Percentiles rank a stretch among this genome's conserved stretches.
Conservation (phyloP, 1,140 invertebrate genomes). For the Venustaconcha ellipsiformis region DNA sequence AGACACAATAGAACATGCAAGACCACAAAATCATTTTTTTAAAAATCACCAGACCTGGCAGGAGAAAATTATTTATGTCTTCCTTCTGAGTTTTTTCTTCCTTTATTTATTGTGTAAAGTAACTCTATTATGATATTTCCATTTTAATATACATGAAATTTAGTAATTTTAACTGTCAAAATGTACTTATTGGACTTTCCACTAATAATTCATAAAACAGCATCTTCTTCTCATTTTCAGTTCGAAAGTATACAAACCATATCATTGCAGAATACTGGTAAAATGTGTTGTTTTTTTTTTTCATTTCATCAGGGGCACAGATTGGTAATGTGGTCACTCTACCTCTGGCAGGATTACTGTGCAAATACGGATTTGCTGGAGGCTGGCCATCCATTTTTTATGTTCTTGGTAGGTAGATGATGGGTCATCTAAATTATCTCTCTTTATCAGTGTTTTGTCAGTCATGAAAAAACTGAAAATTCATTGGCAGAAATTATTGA, state of each 20-base stretch:
- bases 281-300: background rate
- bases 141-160: no score
- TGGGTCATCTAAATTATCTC: background rate
- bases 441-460: background rate
- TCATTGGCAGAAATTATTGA: no score
- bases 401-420: constrained; percentile 77
- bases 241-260: background rate
- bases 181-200: no score
- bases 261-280: background rate
- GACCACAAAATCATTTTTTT: no score
- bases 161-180: no score
- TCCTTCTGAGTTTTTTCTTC: no score
- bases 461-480: no score
- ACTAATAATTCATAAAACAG: background rate
- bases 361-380: constrained; percentile 69
- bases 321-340: constrained; percentile 69
- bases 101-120: no score
- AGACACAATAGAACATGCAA: no score
- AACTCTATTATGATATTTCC: no score
- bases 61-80: no score
- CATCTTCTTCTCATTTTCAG: background rate
- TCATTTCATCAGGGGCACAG: constrained; percentile 60
- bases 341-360: constrained; percentile 65
- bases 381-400: constrained; percentile 94
- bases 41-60: no score